Evolutionary conservation across 1,140 invertebrate species (phyloP).

Genomic region (Pygmarrhopalites habei): DNA sequence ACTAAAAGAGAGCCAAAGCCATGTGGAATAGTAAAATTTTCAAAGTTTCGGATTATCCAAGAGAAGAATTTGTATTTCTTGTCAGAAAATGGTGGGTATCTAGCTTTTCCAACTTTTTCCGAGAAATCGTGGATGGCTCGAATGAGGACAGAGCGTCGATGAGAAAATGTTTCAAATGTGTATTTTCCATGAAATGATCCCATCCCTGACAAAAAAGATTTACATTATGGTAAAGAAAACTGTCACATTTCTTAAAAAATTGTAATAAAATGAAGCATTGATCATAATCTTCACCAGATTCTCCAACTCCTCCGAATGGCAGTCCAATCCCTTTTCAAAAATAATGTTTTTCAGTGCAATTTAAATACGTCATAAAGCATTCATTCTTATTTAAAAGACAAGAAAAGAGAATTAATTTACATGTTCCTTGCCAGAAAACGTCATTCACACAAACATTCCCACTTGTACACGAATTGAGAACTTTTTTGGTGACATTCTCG

Average conservation of each 20-base stretch:
- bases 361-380: neutral
- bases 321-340: slow-evolving; percentile 7
- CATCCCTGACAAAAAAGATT: slow-evolving; percentile 57
- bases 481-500: slow-evolving; percentile 60
- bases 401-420: slow-evolving; percentile 16
- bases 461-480: slow-evolving; percentile 55
- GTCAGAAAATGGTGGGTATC: slow-evolving; percentile 37
- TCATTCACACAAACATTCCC: slow-evolving; percentile 52
- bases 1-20: too few species aligned
- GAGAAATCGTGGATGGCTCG: slow-evolving; percentile 17
- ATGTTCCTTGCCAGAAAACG: slow-evolving; percentile 25
- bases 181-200: slow-evolving; percentile 87
- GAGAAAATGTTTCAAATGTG: slow-evolving; percentile 86
- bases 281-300: neutral
- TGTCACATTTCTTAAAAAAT: neutral
- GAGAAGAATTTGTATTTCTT: slow-evolving; percentile 30
- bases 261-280: neutral
- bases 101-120: slow-evolving; percentile 24
- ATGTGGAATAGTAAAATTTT: neutral
- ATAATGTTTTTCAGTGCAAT: neutral
- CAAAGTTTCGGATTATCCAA: slow-evolving; percentile 21
- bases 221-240: too few species aligned
- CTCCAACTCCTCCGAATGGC: slow-evolving; percentile 11
- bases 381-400: neutral
- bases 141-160: slow-evolving; percentile 44